These are phyloP conservation scores for Limanda limanda DNA, from an alignment of 2,113 vertebrate species.

Conservation along the genomic window DNA sequence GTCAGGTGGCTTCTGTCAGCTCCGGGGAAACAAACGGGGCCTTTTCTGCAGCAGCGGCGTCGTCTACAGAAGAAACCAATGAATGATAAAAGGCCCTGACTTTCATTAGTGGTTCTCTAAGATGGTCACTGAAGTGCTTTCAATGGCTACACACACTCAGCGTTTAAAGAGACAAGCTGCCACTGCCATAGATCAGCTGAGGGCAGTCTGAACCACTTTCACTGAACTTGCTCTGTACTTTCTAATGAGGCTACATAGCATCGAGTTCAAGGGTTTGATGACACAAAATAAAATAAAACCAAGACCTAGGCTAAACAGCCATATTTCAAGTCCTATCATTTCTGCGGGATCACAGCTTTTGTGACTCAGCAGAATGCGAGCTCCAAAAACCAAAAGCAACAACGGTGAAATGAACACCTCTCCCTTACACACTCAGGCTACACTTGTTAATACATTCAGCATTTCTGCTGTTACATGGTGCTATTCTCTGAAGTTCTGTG, in stretches of 20 bases:
- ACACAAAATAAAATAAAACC: conserved; percentile 46
- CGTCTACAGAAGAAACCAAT: conserved; percentile 35
- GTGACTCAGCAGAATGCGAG: conserved; percentile 48
- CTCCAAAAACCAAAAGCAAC: conserved; percentile 29
- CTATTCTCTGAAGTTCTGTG: conserved; percentile 5
- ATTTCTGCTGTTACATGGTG: not conserved
- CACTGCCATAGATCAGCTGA: conserved; percentile 35
- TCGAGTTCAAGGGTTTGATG: conserved; percentile 32
- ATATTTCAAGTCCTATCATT: conserved; percentile 37
- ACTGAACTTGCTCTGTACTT: conserved; percentile 17
- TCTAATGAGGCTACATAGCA: conserved; percentile 12
- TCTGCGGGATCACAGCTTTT: conserved; percentile 58
- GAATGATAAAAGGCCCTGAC: conserved; percentile 49
- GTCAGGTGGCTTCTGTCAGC: conserved; percentile 76
- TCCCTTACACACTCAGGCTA: conserved; percentile 12
- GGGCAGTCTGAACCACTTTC: conserved; percentile 17
- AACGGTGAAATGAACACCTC: conserved; percentile 7
- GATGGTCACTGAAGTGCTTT: conserved; percentile 51
- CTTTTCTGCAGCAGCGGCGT: conserved; percentile 31
- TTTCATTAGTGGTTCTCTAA: conserved; percentile 46
- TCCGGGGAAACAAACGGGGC: not conserved
- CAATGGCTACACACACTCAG: conserved; percentile 18
- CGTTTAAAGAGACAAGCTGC: conserved; percentile 36
- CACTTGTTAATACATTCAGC: conserved; percentile 16
- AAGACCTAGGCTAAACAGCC: conserved; percentile 39